A percentile compares a stretch with the other conserved stretches of the same genome.
These are phyloP conservation scores for Rhabdomys pumilio DNA, from an alignment of 2,797 vertebrate species.

Conservation along the genomic window DNA sequence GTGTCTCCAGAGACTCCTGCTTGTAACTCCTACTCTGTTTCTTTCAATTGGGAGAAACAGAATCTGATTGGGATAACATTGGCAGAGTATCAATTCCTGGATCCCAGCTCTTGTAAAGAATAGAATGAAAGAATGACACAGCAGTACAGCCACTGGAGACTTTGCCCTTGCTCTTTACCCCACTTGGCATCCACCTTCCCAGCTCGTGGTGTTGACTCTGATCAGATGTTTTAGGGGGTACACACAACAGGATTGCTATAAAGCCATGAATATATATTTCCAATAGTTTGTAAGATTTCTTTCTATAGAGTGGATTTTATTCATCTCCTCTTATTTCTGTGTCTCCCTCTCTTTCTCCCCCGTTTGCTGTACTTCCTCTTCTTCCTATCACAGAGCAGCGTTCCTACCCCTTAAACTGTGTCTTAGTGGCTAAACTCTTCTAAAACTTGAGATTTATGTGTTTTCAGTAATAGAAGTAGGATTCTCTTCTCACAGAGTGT, in stretches of 20 bases:
- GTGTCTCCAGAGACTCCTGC: not conserved
- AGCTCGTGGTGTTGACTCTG: not conserved
- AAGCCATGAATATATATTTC: not conserved
- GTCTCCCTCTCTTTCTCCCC: not conserved
- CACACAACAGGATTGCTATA: not conserved
- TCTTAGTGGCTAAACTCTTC: not conserved
- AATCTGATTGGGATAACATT: not conserved
- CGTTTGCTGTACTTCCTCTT: rapidly evolving
- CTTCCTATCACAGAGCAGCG: not conserved
- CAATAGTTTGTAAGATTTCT: not conserved
- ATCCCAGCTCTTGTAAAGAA: not conserved
- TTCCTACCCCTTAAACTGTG: not conserved
- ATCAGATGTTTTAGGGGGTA: not conserved
- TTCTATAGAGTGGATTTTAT: not conserved
- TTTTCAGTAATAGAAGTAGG: slow-evolving; percentile 2
- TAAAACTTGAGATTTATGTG: not conserved
- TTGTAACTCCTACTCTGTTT: not conserved
- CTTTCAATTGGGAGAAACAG: slow-evolving; percentile 9
- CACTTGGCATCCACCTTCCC: not conserved
- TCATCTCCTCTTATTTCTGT: not conserved
- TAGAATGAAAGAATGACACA: slow-evolving; percentile 11
- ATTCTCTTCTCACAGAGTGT: not conserved
- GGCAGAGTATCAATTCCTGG: not conserved
- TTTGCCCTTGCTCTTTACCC: not conserved
- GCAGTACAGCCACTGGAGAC: not conserved